These are phyloP conservation scores for Rostrhamus sociabilis DNA, from an alignment of 2,797 vertebrate genomes.

Conservation along the genomic window DNA sequence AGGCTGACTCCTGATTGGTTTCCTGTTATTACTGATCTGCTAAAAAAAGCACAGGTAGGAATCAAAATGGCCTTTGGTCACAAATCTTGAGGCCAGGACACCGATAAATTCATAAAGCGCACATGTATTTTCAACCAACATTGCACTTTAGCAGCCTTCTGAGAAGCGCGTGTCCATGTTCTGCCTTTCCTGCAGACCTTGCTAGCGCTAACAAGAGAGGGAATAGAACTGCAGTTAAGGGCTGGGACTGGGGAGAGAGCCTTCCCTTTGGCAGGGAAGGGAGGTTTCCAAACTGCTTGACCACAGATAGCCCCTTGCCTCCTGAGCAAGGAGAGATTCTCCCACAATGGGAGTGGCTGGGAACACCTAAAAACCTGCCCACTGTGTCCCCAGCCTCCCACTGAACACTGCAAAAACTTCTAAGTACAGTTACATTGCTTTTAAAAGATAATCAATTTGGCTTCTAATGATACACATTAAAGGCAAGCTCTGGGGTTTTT, in stretches of 20 bases:
- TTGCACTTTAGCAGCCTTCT: background rate
- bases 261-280: background rate
- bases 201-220: background rate
- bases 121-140: background rate
- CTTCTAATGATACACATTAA: background rate
- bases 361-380: background rate
- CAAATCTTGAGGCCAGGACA: background rate
- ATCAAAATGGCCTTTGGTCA: constrained; percentile 60
- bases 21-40: constrained; percentile 87
- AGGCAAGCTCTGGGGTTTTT: background rate
- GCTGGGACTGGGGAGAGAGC: background rate
- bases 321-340: background rate
- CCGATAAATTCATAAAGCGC: background rate
- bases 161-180: background rate
- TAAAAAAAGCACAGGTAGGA: constrained; percentile 91
- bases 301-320: background rate
- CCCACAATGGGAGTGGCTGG: background rate
- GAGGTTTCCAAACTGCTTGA: background rate
- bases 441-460: background rate
- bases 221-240: background rate
- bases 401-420: background rate
- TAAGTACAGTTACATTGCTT: background rate
- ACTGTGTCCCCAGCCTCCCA: background rate
- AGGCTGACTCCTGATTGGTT: constrained; percentile 86
- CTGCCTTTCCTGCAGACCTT: background rate